Conservation (phyloP, 2,113 vertebrate genomes). For the Grammomys dolichurus region DNA sequence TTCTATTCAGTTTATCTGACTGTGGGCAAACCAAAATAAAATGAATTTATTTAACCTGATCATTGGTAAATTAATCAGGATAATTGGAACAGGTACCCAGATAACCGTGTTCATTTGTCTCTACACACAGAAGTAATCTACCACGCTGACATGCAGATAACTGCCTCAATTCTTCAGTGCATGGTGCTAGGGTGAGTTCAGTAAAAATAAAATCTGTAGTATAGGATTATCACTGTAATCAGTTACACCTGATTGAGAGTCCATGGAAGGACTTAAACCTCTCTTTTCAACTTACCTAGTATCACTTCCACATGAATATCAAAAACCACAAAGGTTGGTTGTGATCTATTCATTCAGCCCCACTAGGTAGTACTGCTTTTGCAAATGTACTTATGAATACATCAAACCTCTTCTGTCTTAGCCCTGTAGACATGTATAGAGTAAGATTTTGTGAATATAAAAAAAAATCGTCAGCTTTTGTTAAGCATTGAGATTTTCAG, state of each 20-base stretch:
- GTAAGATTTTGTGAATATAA: slow-evolving; percentile 48
- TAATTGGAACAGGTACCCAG: slow-evolving; percentile 57
- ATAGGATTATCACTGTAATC: slow-evolving; percentile 31
- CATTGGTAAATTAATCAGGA: slow-evolving; percentile 54
- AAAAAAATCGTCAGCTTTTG: slow-evolving; percentile 11
- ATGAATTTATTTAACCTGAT: slow-evolving; percentile 56
- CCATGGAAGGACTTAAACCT: neutral
- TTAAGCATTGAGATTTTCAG: slow-evolving; percentile 36
- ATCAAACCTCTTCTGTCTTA: slow-evolving; percentile 1
- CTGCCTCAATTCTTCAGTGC: slow-evolving; percentile 15
- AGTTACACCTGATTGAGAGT: neutral
- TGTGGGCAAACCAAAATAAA: slow-evolving; percentile 58
- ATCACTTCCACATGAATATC: neutral
- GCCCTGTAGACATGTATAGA: neutral
- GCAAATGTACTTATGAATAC: neutral
- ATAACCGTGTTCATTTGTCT: slow-evolving; percentile 53
- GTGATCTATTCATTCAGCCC: neutral
- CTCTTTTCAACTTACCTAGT: slow-evolving; percentile 1
- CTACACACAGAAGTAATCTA: slow-evolving; percentile 52
- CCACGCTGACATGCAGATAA: slow-evolving; percentile 10
- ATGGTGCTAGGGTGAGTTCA: neutral
- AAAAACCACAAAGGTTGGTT: neutral
- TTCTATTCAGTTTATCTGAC: slow-evolving; percentile 27
- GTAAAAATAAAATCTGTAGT: slow-evolving; percentile 46
- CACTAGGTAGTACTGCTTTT: neutral